Evolutionary conservation across 2,113 vertebrate species (phyloP).

Genomic region (Rattus rattus): DNA sequence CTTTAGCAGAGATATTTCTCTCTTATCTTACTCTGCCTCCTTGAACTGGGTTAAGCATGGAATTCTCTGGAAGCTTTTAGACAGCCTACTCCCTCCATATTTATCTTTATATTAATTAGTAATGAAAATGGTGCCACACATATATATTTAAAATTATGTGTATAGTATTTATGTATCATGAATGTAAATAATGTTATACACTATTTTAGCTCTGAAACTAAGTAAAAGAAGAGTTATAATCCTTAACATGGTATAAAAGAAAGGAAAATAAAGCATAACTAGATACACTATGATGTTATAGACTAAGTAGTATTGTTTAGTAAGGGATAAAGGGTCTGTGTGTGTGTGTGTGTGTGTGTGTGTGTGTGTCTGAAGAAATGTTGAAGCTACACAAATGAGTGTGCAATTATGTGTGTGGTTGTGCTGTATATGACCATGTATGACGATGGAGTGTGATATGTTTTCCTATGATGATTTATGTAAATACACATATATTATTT

Average conservation of each 20-base stretch:
- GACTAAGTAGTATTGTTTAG: background rate
- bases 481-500: fast-evolving
- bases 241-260: background rate
- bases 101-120: background rate
- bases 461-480: background rate
- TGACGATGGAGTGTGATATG: background rate
- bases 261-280: background rate
- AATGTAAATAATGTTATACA: background rate
- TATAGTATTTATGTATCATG: background rate
- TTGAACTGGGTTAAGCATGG: background rate
- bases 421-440: background rate
- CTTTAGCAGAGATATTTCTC: background rate
- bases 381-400: background rate
- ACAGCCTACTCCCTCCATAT: background rate
- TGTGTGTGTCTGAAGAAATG: background rate
- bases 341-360: background rate
- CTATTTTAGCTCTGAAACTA: background rate
- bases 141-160: background rate
- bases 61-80: background rate
- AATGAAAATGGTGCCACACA: background rate
- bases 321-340: background rate
- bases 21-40: background rate
- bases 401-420: background rate
- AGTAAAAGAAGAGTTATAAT: background rate
- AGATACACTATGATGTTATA: background rate